These are phyloP conservation scores for Ellobium chinense DNA, from an alignment of 2,888 invertebrate genomes.

Conservation along the genomic window DNA sequence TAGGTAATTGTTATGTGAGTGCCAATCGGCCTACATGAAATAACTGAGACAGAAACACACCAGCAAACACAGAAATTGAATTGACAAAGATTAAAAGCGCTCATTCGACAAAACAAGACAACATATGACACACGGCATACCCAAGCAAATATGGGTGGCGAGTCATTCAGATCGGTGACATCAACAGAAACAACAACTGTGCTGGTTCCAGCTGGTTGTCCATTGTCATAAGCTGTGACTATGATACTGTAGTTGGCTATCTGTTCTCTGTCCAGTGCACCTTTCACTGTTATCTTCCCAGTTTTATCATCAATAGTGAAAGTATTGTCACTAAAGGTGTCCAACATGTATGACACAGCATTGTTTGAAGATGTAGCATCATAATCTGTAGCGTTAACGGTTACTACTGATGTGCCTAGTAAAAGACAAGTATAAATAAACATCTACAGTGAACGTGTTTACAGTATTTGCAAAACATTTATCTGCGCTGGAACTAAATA, in stretches of 20 bases:
- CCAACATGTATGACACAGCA: conserved; percentile 92
- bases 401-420: neutral
- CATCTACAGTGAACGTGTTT: too few relatives aligned
- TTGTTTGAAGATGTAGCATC: conserved; percentile 85
- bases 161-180: conserved; percentile 95
- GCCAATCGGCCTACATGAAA: too few relatives aligned
- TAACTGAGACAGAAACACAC: too few relatives aligned
- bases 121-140: too few relatives aligned
- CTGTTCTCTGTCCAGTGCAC: conserved; percentile 93
- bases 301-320: conserved; percentile 92
- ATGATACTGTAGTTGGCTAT: conserved; percentile 62
- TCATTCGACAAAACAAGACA: too few relatives aligned
- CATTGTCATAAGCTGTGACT: conserved; percentile 72
- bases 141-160: too few relatives aligned
- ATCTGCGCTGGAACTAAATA: too few relatives aligned
- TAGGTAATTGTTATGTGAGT: too few relatives aligned
- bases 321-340: conserved; percentile 93
- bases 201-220: conserved; percentile 47
- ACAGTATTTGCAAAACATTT: too few relatives aligned
- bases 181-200: conserved; percentile 81
- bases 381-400: conserved; percentile 53
- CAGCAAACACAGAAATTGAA: too few relatives aligned
- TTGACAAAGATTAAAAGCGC: too few relatives aligned
- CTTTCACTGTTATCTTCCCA: conserved; percentile 91
- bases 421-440: too few relatives aligned